Evolutionary conservation across 2,888 invertebrate species (phyloP), one percentile per base, ranked within the genome.

Genomic region (Conchocele bisecta): DNA sequence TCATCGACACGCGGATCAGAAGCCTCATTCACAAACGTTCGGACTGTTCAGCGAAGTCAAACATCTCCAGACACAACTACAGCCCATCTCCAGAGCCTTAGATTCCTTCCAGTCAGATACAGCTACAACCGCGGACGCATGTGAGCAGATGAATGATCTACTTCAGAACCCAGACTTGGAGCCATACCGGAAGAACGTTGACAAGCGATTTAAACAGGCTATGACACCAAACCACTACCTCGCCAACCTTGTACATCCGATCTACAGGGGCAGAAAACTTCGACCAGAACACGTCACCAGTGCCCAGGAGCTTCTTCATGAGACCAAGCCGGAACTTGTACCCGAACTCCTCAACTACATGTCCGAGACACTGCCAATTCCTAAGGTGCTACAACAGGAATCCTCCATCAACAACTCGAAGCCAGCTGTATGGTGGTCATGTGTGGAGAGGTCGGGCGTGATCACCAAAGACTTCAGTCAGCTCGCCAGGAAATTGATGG

Each of bases 181-280:
- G 3, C 70, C 58, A 7, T 53, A 58, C 35, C 31, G 29, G 2
- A 42, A 35, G 20, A 51, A 41, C 22, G 58, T 60, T n/a, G 4
- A 31, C 15, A 53, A 61, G 3, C 42, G 68, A 26, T 69, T 69
- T 33, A 39, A 64, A 35, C 65, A 75, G 41, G 63, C 70, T 35
- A 70, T 70, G 65, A 66, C 61, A 17, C 35, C 58, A 1, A 39
- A 37, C 39, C 70, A 75, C 48, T 75, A 41, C 37, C 22, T 75
- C 7, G 75, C 75, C 20, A 66, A 75, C 50, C 28, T 59, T 24
- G 35, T 75, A n/a, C 75, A 75, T 56, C 70, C 61, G 31, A 24
- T 48, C 44, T 70, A 70, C 67, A 70, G 50, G 35, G 66, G 67
- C 20, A 70, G 61, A 39, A 68, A 56, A 20, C 63, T 75, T 1